Percentiles rank a stretch among this genome's conserved stretches.
Conservation (phyloP, 2,113 vertebrate genomes). For the Phylloscopus trochilus region DNA sequence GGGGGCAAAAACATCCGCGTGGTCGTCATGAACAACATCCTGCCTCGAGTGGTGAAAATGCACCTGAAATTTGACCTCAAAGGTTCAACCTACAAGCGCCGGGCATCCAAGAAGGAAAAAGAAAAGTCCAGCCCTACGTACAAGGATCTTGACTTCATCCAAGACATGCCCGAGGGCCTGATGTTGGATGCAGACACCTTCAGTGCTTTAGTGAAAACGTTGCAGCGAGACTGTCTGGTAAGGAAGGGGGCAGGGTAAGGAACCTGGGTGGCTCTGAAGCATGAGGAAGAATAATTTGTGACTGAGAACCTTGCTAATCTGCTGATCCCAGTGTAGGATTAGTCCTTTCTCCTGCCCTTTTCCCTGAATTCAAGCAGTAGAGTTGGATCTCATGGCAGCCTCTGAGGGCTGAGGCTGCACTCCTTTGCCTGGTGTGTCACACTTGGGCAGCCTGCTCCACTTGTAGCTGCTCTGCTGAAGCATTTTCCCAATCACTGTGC, state of each 20-base stretch:
- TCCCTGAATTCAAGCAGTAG: neutral
- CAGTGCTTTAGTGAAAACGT: slow-evolving; percentile 89
- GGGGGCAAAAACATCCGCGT: slow-evolving; percentile 98
- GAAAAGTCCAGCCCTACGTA: slow-evolving; percentile 92
- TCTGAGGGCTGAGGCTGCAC: neutral
- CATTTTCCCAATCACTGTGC: neutral
- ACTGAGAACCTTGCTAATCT: neutral
- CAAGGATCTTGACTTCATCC: slow-evolving; percentile 98
- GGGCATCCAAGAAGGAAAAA: slow-evolving; percentile 93
- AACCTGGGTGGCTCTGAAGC: neutral
- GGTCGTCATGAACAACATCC: slow-evolving; percentile 98
- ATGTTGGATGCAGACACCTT: slow-evolving; percentile 93
- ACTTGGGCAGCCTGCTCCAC: neutral
- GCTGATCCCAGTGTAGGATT: neutral
- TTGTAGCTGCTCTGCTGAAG: neutral
- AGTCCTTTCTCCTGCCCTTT: neutral
- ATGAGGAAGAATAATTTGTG: neutral
- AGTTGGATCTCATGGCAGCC: neutral
- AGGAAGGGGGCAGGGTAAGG: slow-evolving; percentile 25
- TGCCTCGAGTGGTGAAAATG: slow-evolving; percentile 94
- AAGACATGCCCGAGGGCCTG: slow-evolving; percentile 89
- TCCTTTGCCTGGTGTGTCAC: neutral
- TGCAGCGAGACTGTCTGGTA: slow-evolving; percentile 97
- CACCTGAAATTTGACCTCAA: slow-evolving; percentile 98
- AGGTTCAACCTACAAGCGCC: slow-evolving; percentile 95